Conservation (phyloP, 2,113 vertebrate genomes). For the Numenius arquata region DNA sequence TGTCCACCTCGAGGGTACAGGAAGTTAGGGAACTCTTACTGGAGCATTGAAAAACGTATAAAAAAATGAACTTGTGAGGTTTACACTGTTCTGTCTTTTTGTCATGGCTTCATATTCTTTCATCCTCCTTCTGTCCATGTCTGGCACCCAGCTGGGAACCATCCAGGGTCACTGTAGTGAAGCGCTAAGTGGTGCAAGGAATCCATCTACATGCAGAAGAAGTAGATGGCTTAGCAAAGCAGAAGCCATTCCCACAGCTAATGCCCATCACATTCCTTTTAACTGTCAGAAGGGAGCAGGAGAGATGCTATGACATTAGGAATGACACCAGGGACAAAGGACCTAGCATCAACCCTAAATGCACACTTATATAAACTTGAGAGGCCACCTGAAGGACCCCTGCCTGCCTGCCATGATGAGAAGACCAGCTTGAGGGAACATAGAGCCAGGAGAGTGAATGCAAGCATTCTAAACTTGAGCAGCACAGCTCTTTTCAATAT, state of each 20-base stretch:
- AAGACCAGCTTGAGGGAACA: background rate
- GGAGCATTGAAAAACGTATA: background rate
- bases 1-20: background rate
- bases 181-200: accelerated
- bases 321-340: background rate
- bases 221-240: background rate
- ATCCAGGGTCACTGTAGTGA: background rate
- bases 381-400: background rate
- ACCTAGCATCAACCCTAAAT: background rate
- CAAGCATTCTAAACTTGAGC: background rate
- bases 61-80: background rate
- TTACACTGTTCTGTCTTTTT: background rate
- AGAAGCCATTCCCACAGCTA: background rate
- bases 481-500: background rate
- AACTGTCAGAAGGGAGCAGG: background rate
- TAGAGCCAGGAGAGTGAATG: accelerated
- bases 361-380: background rate
- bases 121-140: background rate
- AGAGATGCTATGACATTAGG: background rate
- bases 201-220: background rate
- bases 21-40: background rate
- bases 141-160: background rate
- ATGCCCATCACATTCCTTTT: background rate
- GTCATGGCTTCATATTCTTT: background rate
- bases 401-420: background rate